These are phyloP conservation scores for Aspidoscelis tigris DNA, from an alignment of 2,113 vertebrate species.

Conservation along the genomic window DNA sequence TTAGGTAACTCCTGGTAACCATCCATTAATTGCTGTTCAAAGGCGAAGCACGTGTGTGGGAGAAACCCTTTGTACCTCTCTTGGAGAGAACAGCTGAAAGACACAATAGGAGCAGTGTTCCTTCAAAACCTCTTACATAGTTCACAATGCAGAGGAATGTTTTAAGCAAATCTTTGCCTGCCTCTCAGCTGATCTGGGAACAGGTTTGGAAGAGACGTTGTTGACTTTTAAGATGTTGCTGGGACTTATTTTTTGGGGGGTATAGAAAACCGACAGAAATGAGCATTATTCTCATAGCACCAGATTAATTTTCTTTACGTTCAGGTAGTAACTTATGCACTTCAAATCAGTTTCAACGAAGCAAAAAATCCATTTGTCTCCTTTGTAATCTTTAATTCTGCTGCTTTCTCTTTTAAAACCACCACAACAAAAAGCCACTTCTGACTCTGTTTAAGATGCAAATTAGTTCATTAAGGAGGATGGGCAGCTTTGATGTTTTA, in stretches of 20 bases:
- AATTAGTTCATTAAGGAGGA: conserved; percentile 49
- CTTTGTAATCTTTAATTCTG: conserved; percentile 49
- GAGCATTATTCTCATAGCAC: neutral
- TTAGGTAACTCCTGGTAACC: neutral
- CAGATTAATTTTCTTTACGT: neutral
- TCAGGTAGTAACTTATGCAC: neutral
- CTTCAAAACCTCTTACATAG: neutral
- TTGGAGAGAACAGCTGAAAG: neutral
- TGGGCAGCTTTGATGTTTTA: conserved; percentile 19
- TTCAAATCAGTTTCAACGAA: no score
- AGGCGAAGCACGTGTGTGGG: no score
- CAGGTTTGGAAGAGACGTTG: no score
- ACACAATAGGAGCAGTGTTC: neutral
- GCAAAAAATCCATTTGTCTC: conserved; percentile 53
- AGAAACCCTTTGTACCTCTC: neutral
- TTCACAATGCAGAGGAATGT: neutral
- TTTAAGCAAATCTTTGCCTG: neutral
- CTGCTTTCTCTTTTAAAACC: no score
- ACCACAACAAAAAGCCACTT: neutral
- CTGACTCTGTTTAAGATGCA: conserved; percentile 19
- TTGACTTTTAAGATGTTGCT: neutral
- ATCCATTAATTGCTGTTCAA: neutral
- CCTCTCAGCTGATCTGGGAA: neutral
- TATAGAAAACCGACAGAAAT: no score
- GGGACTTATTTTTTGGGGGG: neutral